These are phyloP conservation scores for Tachysurus vachellii DNA, from an alignment of 2,113 vertebrate species.

Conservation along the genomic window DNA sequence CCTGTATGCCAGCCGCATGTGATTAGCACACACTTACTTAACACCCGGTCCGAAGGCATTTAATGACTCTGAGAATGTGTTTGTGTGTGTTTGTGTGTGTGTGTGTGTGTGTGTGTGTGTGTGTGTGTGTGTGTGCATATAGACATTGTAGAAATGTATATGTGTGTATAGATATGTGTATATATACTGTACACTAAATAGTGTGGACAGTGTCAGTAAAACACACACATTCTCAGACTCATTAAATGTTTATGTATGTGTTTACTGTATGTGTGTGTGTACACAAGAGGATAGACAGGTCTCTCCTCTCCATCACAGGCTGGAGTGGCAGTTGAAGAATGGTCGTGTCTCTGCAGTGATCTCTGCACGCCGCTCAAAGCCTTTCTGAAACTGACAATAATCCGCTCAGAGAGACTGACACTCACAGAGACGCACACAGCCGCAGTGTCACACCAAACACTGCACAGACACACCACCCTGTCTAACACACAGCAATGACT, in stretches of 20 bases:
- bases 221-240: background rate
- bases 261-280: conserved; percentile 6
- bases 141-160: background rate
- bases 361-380: conserved; percentile 63
- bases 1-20: conserved; percentile 63
- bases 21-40: conserved; percentile 64
- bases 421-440: conserved; percentile 60
- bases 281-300: background rate
- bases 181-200: background rate
- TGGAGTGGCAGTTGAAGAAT: conserved; percentile 40
- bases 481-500: background rate
- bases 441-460: conserved; percentile 70
- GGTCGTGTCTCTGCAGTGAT: conserved; percentile 36
- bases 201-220: conserved; percentile 2
- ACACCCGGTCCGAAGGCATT: conserved; percentile 53
- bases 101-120: background rate
- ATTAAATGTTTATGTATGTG: conserved; percentile 10
- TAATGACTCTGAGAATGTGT: conserved; percentile 55
- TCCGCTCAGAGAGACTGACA: conserved; percentile 73
- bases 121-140: background rate
- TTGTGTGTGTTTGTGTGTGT: conserved; percentile 15
- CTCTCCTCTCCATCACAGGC: conserved; percentile 11
- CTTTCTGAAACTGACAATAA: conserved; percentile 71
- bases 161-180: background rate
- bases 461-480: conserved; percentile 25